These are phyloP conservation scores for Aleiodes testaceus DNA, from an alignment of 2,888 invertebrate genomes.

Conservation along the genomic window DNA sequence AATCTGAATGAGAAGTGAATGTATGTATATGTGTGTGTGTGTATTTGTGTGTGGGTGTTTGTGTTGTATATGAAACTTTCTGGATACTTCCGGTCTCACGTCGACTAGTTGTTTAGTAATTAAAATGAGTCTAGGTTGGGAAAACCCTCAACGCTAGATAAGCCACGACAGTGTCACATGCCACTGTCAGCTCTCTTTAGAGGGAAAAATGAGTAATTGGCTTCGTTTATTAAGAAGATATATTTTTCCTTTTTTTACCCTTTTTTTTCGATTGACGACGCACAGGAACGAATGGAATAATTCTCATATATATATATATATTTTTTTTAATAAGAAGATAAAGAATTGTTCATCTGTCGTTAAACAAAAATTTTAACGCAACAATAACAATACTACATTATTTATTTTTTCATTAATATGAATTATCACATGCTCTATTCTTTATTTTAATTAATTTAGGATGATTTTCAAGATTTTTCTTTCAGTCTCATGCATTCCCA, in stretches of 20 bases:
- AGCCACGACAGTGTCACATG: no score
- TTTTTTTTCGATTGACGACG: constrained; percentile 6
- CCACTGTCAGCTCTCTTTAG: neutral
- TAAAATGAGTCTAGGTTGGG: constrained; percentile 34
- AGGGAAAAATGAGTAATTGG: neutral
- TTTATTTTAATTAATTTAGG: neutral
- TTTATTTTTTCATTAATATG: neutral
- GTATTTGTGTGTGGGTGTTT: constrained; percentile 13
- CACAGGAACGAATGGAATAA: no score
- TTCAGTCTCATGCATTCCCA: constrained; percentile 62
- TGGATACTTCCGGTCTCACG: constrained; percentile 2
- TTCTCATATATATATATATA: constrained; percentile 7
- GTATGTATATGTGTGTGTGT: neutral
- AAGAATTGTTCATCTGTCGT: neutral
- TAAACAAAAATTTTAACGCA: constrained; percentile 3
- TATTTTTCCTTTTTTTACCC: neutral
- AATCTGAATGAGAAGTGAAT: neutral
- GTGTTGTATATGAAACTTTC: constrained; percentile 2
- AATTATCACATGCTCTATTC: neutral
- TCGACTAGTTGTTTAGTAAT: constrained; percentile 39
- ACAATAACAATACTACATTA: neutral
- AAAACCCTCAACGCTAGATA: constrained; percentile 32
- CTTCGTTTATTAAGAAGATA: neutral
- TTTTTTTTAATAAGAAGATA: neutral
- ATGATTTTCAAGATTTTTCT: constrained; percentile 4